Evolutionary conservation across 2,888 invertebrate genomes (phyloP).

Genomic region (Phania funesta): DNA sequence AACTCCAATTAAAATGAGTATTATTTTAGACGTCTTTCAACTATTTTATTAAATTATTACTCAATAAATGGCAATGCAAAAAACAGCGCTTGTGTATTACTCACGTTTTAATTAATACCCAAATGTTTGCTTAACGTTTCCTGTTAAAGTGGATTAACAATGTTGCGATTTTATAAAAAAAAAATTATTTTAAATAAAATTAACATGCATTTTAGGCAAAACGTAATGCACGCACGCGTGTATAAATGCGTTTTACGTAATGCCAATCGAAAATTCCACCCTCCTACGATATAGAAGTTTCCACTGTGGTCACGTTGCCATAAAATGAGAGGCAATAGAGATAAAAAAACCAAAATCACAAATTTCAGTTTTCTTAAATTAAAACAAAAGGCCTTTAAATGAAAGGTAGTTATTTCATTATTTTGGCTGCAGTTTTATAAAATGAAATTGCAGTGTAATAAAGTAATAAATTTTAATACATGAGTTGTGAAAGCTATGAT

Average conservation of each 20-base stretch:
- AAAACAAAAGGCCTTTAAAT: too few species aligned
- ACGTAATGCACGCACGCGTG: slow-evolving; percentile 39
- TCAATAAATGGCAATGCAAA: neutral
- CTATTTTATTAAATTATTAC: neutral
- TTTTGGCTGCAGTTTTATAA: too few species aligned
- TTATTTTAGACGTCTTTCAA: too few species aligned
- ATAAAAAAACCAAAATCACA: too few species aligned
- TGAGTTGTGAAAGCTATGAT: too few species aligned
- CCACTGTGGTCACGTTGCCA: slow-evolving; percentile 16
- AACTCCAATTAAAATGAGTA: too few species aligned
- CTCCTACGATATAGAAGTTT: neutral
- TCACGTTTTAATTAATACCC: slow-evolving; percentile 1
- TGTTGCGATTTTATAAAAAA: neutral
- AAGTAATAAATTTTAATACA: too few species aligned
- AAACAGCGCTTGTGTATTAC: neutral
- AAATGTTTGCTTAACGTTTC: slow-evolving; percentile 3
- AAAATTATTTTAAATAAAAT: slow-evolving; percentile 22
- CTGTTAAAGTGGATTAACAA: neutral
- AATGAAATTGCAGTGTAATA: too few species aligned
- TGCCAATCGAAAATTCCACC: neutral
- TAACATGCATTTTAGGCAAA: slow-evolving; percentile 31
- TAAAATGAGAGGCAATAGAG: too few species aligned
- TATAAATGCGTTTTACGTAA: slow-evolving; percentile 23
- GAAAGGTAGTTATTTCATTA: too few species aligned
- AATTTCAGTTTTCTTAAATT: too few species aligned